These are phyloP conservation scores for Caenorhabditis sp. DNA, from an alignment of 2,888 invertebrate genomes.

Conservation along the genomic window DNA sequence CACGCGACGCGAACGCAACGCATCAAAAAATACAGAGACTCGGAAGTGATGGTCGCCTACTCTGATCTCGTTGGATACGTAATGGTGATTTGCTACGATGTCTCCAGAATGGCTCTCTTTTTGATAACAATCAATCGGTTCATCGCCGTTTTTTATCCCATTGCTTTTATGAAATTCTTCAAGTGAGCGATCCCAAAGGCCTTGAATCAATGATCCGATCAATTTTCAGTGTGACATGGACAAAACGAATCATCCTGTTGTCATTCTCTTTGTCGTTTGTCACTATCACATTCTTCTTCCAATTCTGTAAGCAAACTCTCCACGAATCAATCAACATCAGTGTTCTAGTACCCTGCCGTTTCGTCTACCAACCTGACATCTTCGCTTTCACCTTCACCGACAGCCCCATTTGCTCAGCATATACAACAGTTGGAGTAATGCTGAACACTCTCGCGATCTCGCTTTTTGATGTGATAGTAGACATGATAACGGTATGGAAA, in stretches of 20 bases:
- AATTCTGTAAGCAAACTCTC: too few species aligned
- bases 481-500: conserved; percentile 21
- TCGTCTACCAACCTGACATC: conserved; percentile 22
- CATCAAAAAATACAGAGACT: too few species aligned
- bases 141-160: conserved; percentile 34
- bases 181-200: too few species aligned
- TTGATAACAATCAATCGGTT: conserved; percentile 35
- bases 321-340: background rate
- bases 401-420: conserved; percentile 10
- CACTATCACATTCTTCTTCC: background rate
- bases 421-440: conserved; percentile 17
- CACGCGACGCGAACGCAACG: too few species aligned
- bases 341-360: conserved; percentile 7
- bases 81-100: conserved; percentile 44
- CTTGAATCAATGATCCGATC: conserved; percentile 11
- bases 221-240: conserved; percentile 8
- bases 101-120: conserved; percentile 16
- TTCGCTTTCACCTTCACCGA: conserved; percentile 21
- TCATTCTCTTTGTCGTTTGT: background rate
- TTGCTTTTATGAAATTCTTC: too few species aligned
- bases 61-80: conserved; percentile 33
- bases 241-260: conserved; percentile 1
- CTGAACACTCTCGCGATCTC: too few species aligned
- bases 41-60: too few species aligned
- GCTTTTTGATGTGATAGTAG: conserved; percentile 20